These are phyloP conservation scores for Scaptomyza flava DNA, from an alignment of 2,888 invertebrate species.

Conservation along the genomic window DNA sequence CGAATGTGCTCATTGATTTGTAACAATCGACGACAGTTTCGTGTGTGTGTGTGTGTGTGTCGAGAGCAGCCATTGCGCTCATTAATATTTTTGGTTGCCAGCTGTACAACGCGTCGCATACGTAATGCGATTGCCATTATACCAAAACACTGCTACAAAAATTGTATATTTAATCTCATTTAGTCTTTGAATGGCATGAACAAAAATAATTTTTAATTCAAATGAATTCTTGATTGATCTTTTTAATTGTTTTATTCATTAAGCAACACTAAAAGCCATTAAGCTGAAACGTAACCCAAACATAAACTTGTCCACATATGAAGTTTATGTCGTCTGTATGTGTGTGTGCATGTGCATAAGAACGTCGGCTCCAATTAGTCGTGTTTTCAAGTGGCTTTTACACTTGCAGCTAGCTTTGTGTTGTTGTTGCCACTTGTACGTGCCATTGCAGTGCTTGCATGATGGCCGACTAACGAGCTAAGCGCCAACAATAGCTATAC, in stretches of 20 bases:
- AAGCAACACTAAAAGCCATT: neutral
- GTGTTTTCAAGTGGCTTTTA: conserved; percentile 71
- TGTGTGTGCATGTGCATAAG: conserved; percentile 33
- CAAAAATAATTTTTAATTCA: too few species aligned
- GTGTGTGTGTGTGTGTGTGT: conserved; percentile 22
- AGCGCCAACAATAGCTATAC: conserved; percentile 45
- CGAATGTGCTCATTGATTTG: conserved; percentile 48
- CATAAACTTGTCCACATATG: neutral
- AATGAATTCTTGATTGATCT: neutral
- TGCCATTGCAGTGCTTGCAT: conserved; percentile 53
- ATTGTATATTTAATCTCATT: neutral
- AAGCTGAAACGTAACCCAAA: neutral
- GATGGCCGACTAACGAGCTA: conserved; percentile 68
- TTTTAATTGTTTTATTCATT: neutral
- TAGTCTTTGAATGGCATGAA: too few species aligned
- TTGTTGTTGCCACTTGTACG: conserved; percentile 49
- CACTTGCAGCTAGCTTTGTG: conserved; percentile 44
- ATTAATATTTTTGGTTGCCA: conserved; percentile 53
- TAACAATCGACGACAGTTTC: conserved; percentile 63
- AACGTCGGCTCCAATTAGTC: conserved; percentile 70
- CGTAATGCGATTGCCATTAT: conserved; percentile 48
- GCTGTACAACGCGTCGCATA: conserved; percentile 62
- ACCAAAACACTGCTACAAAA: neutral
- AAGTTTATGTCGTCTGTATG: neutral
- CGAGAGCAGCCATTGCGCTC: conserved; percentile 39